Evolutionary conservation across 1,140 invertebrate species (phyloP), one percentile per base, ranked within the genome.

Genomic region (Brachionus rubens): DNA sequence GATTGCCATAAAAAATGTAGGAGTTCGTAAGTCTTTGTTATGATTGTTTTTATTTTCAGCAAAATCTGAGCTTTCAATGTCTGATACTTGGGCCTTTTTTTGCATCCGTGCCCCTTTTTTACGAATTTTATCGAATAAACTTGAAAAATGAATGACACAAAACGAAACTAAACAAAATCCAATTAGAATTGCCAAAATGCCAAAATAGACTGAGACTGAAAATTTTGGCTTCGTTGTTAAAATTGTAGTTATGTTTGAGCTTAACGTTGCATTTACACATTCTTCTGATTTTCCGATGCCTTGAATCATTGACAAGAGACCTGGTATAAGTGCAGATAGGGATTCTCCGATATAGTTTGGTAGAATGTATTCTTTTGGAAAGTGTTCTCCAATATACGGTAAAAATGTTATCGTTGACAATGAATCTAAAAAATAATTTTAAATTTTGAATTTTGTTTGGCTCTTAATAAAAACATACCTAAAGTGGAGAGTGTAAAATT

Each of bases 371-470:
- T 90, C 87, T 9, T 81, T 76, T 79, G 90, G 88, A 78, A 91
- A 94, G 43, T 19, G 52, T 59, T 89, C 87, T 28, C 91, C 88
- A 89, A 96, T 91, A 82, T 91, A 96, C 0, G 93, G 93, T 80
- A 95, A 89, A 81, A 94, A 97, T 0, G 88, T 85, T 21, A 96
- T 92, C 0, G 93, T 94, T 78, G 92, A 94, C 0, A 92, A 50
- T 19, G 68, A 75, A 56, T 59, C 72, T 7, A 75, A 36, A 36
- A n/a, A n/a, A n/a, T n/a, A n/a, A n/a, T n/a, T n/a, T n/a, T n/a
- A n/a, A n/a, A n/a, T n/a, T n/a, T n/a, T n/a, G n/a, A n/a, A n/a
- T n/a, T n/a, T n/a, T n/a, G n/a, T n/a, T n/a, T n/a, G n/a, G n/a
- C n/a, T n/a, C n/a, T n/a, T n/a, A n/a, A n/a, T n/a, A n/a, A n/a